Evolutionary conservation across 64 coral and sea anemone species (phyloP), one percentile per base, ranked within the genome.

Genomic region (Montipora capricornis): DNA sequence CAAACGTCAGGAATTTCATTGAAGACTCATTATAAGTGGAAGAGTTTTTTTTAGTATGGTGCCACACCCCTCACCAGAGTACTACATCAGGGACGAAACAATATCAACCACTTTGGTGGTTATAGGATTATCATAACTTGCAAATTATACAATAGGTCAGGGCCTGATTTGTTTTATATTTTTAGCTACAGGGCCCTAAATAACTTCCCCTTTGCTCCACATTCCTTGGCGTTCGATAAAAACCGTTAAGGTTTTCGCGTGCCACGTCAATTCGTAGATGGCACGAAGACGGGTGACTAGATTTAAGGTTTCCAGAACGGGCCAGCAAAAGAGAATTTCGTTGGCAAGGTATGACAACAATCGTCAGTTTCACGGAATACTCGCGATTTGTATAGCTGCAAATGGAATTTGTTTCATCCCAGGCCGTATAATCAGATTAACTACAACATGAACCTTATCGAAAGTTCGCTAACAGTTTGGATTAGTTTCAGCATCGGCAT

Each of bases 401-500:
- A 57, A 57, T 57, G 11, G 11, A 57, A 6, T 64, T 12, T 14
- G 13, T 4, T 64, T 12, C 11, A 64, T 4, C 8, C 61, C 9
- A 64, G 61, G 14, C 8, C 14, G 14, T 64, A 16, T 64, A 86
- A 86, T 86, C 48, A 71, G 82, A 66, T 86, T 86, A 71, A 68
- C 19, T 5, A 64, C 68, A 50, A 86, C 82, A 86, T 5, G 82
- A 20, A 73, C 62, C 49, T 86, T 86, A 86, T 71, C 82, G 49
- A 16, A 45, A 71, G 64, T n/a, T n/a, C 70, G 51, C 82, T 49
- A 71, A 70, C 46, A 26, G 66, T 48, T 68, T 49, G 82, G 82
- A 86, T 86, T 73, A 86, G 45, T 86, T 71, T 86, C 82, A 86
- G 20, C 82, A 84, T 49, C 66, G 22, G 12, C 26, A 11, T 9